Evolutionary conservation across 2,113 vertebrate species (phyloP).

Genomic region (Melospiza georgiana): DNA sequence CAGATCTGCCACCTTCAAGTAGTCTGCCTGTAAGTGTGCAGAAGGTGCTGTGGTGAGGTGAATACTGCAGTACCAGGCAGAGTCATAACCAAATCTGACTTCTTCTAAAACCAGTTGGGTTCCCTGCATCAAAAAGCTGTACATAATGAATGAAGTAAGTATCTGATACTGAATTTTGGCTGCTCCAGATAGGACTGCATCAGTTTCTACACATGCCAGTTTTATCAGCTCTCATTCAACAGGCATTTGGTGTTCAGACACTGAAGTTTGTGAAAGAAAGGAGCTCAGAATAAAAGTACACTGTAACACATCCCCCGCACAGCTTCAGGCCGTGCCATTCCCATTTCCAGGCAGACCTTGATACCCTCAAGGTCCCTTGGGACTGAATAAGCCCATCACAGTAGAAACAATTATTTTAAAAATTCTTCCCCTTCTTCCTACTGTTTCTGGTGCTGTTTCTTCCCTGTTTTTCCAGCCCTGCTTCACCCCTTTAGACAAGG

Average conservation of each 20-base stretch:
- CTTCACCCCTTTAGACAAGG: neutral
- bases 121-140: neutral
- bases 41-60: neutral
- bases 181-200: neutral
- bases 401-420: neutral
- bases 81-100: constrained; percentile 27
- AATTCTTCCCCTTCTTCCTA: neutral
- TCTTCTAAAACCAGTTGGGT: constrained; percentile 12
- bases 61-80: neutral
- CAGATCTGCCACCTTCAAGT: neutral
- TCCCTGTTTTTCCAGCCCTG: neutral
- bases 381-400: neutral
- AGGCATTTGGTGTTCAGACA: neutral
- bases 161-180: neutral
- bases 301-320: fast-evolving
- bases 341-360: neutral
- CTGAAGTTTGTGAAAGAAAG: neutral
- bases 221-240: neutral
- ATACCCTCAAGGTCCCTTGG: neutral
- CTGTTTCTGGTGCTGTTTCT: neutral
- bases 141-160: neutral
- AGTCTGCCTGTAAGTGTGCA: neutral
- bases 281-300: neutral
- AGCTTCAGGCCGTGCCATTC: neutral
- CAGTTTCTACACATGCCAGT: neutral